Conservation (phyloP, 2,113 vertebrate species). For the Alethe castanea region DNA sequence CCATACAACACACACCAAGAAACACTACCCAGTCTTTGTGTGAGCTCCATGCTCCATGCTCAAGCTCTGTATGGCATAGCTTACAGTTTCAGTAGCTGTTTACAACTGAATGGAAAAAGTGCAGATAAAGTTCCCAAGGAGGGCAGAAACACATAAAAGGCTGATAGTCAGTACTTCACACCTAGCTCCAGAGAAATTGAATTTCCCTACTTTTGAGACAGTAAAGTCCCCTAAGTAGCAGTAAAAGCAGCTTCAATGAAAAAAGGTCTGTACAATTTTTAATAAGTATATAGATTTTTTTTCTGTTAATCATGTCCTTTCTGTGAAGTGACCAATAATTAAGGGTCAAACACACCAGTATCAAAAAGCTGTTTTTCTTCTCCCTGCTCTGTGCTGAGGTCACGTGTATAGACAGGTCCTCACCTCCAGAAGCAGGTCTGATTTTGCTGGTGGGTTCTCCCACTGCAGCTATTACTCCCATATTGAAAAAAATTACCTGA, state of each 20-base stretch:
- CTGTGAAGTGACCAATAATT: neutral
- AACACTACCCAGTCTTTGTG: neutral
- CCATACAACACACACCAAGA: accelerated
- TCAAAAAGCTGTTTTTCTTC: neutral
- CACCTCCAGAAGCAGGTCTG: neutral
- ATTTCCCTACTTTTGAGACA: neutral
- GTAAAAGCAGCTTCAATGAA: neutral
- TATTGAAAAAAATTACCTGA: neutral
- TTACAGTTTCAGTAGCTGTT: neutral
- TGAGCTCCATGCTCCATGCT: neutral
- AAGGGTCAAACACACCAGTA: neutral
- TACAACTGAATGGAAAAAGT: neutral
- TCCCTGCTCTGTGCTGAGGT: neutral
- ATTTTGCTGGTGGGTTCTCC: neutral
- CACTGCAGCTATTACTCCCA: neutral
- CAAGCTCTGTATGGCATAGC: neutral
- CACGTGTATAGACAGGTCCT: neutral
- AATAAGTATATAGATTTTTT: neutral
- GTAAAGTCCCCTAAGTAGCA: neutral
- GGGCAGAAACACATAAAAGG: neutral
- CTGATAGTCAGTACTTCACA: neutral
- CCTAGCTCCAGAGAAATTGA: neutral
- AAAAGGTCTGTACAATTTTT: neutral
- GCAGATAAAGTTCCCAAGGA: neutral
- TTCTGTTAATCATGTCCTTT: neutral